Conservation (phyloP, 2,113 vertebrate species). For the Naja naja region DNA sequence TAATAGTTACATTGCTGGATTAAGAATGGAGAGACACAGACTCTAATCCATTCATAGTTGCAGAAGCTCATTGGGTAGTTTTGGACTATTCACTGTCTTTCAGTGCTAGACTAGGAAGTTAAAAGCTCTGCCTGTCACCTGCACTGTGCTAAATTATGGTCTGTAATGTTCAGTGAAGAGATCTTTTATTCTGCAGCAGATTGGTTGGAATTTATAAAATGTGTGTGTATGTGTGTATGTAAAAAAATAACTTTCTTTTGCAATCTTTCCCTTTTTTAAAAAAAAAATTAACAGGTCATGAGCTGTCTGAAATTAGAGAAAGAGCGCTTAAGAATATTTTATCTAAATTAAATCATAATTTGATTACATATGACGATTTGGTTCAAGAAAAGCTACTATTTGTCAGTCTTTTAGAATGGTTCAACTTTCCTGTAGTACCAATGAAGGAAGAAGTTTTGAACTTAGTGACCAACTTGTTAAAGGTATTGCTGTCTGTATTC, state of each 20-base stretch:
- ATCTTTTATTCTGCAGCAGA: not conserved
- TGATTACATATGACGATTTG: constrained; percentile 78
- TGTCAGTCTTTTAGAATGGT: constrained; percentile 86
- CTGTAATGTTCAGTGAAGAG: not conserved
- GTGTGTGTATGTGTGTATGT: not conserved
- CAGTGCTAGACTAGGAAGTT: not conserved
- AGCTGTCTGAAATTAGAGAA: constrained; percentile 87
- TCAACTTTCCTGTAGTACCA: constrained; percentile 87
- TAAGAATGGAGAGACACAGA: not conserved
- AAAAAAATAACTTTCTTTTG: not conserved
- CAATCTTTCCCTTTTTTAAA: not conserved
- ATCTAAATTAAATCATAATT: constrained; percentile 82
- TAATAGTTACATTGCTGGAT: not conserved
- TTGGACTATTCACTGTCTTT: not conserved
- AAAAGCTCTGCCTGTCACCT: not conserved
- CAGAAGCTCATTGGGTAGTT: not conserved
- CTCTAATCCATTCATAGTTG: not conserved
- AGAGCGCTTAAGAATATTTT: constrained; percentile 83
- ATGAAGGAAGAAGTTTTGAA: constrained; percentile 82
- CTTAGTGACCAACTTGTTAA: constrained; percentile 77
- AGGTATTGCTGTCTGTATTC: constrained; percentile 68
- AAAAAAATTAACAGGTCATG: constrained; percentile 75
- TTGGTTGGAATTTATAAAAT: not conserved
- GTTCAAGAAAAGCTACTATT: constrained; percentile 83
- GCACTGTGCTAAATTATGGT: not conserved